Conservation (phyloP, 2,113 vertebrate species). For the Anhinga rufa region DNA sequence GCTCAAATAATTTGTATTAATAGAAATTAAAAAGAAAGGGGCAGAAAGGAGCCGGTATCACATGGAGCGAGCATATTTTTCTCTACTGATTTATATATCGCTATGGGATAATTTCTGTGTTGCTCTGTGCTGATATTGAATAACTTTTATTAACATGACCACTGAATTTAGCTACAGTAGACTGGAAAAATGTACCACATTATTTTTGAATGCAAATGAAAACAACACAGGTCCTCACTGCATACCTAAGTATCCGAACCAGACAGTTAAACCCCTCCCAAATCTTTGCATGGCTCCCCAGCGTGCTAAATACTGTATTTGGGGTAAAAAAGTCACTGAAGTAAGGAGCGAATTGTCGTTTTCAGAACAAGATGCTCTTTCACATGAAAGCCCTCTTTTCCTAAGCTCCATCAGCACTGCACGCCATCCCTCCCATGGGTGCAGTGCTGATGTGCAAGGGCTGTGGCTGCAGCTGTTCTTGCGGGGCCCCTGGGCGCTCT, state of each 20-base stretch:
- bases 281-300: background rate
- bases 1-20: constrained; percentile 34
- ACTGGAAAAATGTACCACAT: background rate
- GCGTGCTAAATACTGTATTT: background rate
- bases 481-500: fast-evolving
- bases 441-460: background rate
- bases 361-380: background rate
- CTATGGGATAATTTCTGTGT: background rate
- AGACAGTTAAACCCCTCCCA: background rate
- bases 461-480: background rate
- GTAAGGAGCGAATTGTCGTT: background rate
- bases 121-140: background rate
- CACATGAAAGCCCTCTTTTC: background rate
- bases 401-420: background rate
- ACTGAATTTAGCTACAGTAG: background rate
- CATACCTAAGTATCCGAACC: background rate
- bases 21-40: constrained; percentile 11
- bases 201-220: background rate
- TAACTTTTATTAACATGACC: background rate
- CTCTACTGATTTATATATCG: background rate
- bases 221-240: background rate
- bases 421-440: fast-evolving
- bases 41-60: background rate
- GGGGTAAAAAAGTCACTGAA: background rate
- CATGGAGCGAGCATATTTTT: background rate